phyloP scores from a whole-genome alignment of 2,797 vertebrate species.

The Apogon hyalosoma region DNA sequence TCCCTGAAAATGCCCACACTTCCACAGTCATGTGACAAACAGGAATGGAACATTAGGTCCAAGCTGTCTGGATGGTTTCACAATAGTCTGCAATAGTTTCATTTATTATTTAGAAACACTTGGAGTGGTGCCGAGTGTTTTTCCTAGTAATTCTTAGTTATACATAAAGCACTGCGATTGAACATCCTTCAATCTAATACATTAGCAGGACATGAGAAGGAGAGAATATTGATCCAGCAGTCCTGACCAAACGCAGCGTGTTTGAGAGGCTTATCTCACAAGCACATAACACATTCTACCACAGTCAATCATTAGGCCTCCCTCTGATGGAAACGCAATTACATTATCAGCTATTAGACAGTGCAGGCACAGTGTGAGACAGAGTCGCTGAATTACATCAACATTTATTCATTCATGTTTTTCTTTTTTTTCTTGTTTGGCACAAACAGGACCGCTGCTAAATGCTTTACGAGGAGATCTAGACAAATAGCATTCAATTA shows the following conservation, averaged over 20 bases:
- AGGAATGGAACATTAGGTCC: background rate
- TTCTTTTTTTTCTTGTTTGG: conserved; percentile 39
- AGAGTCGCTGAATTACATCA: conserved; percentile 45
- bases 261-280: conserved; percentile 64
- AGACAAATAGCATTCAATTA: conserved; percentile 31
- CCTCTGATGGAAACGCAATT: conserved; percentile 76
- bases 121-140: conserved; percentile 9
- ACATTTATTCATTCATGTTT: conserved; percentile 39
- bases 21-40: background rate
- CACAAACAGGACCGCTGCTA: conserved; percentile 43
- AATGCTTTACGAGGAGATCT: conserved; percentile 34
- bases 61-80: conserved; percentile 2
- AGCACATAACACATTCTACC: conserved; percentile 51
- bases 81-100: conserved; percentile 3
- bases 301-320: conserved; percentile 67
- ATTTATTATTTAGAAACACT: conserved; percentile 13
- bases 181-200: conserved; percentile 41
- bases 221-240: conserved; percentile 59
- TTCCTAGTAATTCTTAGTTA: conserved; percentile 11
- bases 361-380: conserved; percentile 45
- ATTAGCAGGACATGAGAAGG: conserved; percentile 44
- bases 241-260: conserved; percentile 28
- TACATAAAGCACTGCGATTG: conserved; percentile 22
- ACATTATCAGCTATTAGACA: conserved; percentile 78
- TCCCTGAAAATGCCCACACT: background rate